Conservation (phyloP, 2,113 vertebrate genomes). For the Bufo bufo region DNA sequence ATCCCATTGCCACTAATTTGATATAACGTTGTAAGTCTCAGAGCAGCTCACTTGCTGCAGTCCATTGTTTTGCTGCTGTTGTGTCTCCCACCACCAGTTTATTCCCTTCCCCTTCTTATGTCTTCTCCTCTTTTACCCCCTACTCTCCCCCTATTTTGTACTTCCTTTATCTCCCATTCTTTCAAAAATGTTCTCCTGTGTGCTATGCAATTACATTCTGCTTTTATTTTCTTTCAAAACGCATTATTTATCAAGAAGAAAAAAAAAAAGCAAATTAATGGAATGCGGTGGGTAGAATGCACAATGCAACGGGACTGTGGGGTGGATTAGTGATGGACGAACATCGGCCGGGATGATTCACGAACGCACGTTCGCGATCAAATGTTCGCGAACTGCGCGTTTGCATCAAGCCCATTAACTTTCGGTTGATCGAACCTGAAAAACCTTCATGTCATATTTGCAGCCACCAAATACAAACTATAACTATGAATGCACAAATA, state of each 20-base stretch:
- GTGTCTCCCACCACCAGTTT: slow-evolving; percentile 17
- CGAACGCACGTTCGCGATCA: no score
- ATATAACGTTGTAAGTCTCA: slow-evolving; percentile 27
- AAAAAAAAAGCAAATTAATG: slow-evolving; percentile 27
- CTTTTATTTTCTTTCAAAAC: slow-evolving; percentile 35
- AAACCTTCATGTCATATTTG: no score
- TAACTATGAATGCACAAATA: no score
- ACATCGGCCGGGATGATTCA: no score
- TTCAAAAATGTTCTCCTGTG: slow-evolving; percentile 30
- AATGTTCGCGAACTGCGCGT: no score
- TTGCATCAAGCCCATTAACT: no score
- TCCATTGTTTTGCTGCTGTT: slow-evolving; percentile 20
- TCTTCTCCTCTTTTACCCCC: slow-evolving; percentile 25
- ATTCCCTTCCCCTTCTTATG: slow-evolving; percentile 34
- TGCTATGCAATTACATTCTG: slow-evolving; percentile 34
- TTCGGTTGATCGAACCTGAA: no score
- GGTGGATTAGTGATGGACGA: no score
- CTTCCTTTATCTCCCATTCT: slow-evolving; percentile 19
- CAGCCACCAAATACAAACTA: no score
- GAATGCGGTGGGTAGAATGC: background rate
- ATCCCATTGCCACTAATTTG: slow-evolving; percentile 17
- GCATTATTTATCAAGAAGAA: slow-evolving; percentile 28
- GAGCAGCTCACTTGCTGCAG: slow-evolving; percentile 27
- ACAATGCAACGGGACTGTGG: background rate
- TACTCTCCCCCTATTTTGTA: background rate